Percentiles rank a stretch among this genome's conserved stretches.
phyloP scores from a whole-genome alignment of 2,888 invertebrate species.

The Dasypogon diadema region DNA sequence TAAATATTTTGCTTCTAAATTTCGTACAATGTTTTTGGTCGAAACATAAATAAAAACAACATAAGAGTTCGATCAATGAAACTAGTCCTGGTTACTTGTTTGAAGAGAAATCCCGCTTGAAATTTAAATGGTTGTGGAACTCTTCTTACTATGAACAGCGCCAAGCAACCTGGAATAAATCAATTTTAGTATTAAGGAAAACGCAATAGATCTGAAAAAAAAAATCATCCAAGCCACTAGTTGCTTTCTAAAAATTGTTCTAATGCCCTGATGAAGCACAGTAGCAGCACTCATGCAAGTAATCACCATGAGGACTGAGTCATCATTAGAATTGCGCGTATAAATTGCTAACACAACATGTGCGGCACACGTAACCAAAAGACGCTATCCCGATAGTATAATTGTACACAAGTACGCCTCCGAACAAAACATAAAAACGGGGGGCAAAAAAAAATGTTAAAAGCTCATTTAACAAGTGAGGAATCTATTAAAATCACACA shows the following conservation, averaged over 20 bases:
- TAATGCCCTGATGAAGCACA: neutral
- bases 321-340: constrained; percentile 15
- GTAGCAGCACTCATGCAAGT: no score
- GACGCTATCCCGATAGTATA: neutral
- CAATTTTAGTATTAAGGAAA: no score
- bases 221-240: neutral
- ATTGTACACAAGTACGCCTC: neutral
- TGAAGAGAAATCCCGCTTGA: no score
- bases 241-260: neutral
- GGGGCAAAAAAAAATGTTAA: neutral
- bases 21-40: no score
- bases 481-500: neutral
- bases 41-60: no score
- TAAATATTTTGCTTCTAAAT: no score
- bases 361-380: neutral
- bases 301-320: neutral
- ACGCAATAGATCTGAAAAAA: no score
- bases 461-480: constrained; percentile 1
- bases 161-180: no score
- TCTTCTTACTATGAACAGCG: no score
- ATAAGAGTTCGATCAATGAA: no score
- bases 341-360: neutral
- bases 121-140: no score
- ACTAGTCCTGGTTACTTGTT: no score
- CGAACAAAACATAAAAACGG: neutral